A percentile compares a stretch with the other conserved stretches of the same genome.
These are phyloP conservation scores for Plectus sambesii DNA, from an alignment of 1,140 invertebrate species.

Conservation along the genomic window DNA sequence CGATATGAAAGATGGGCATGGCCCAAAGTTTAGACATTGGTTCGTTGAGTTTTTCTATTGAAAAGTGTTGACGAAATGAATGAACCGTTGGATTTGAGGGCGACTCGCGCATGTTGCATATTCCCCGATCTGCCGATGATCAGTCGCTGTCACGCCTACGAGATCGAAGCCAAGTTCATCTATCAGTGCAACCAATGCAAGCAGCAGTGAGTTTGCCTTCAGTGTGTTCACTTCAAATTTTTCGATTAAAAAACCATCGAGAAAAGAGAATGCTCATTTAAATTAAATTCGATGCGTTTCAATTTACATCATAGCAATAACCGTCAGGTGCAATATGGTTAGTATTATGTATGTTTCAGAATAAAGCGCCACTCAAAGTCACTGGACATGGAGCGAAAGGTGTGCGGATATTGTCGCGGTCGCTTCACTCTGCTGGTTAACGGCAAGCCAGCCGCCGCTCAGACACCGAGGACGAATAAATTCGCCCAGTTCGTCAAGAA, in stretches of 20 bases:
- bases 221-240: neutral
- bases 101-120: conserved; percentile 55
- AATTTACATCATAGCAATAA: no score
- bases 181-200: conserved; percentile 67
- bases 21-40: conserved; percentile 70
- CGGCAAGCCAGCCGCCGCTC: conserved; percentile 47
- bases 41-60: no score
- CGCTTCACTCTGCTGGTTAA: conserved; percentile 66
- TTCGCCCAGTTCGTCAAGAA: conserved; percentile 78
- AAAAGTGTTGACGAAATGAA: no score
- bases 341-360: conserved; percentile 50
- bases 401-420: conserved; percentile 67
- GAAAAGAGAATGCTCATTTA: no score
- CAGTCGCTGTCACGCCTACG: conserved; percentile 65
- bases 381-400: conserved; percentile 62
- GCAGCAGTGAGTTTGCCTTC: conserved; percentile 54
- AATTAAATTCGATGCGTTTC: no score
- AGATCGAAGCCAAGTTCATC: conserved; percentile 70
- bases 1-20: conserved; percentile 61
- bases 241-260: no score
- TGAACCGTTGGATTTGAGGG: conserved; percentile 52
- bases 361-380: conserved; percentile 75
- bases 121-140: conserved; percentile 71
- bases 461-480: conserved; percentile 52
- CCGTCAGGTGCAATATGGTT: conserved; percentile 2